Conservation (phyloP, 2,113 vertebrate genomes). For the Microtus richardsoni region DNA sequence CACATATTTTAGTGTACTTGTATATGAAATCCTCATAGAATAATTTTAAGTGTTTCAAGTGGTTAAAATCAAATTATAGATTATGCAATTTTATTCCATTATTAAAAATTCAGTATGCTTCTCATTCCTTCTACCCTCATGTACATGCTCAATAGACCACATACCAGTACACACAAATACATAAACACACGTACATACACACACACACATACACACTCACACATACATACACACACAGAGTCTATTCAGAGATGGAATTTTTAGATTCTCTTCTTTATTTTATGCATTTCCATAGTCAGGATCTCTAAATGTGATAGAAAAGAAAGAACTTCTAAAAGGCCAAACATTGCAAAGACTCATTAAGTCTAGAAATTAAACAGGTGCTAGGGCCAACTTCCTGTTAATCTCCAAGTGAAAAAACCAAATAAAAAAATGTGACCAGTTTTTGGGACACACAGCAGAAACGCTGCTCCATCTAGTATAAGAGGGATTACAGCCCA, state of each 20-base stretch:
- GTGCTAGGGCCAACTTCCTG: neutral
- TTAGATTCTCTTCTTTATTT: neutral
- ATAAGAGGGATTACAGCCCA: fast-evolving
- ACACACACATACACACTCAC: no score
- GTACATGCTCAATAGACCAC: no score
- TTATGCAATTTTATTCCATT: neutral
- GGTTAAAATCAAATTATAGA: neutral
- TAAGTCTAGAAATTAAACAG: neutral
- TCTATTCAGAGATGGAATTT: neutral
- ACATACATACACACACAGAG: neutral
- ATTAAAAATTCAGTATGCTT: neutral
- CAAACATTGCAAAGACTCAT: neutral
- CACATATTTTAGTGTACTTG: neutral
- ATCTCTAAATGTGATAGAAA: neutral
- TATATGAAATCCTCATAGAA: neutral
- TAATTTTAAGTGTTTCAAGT: neutral
- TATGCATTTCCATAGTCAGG: neutral
- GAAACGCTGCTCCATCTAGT: neutral
- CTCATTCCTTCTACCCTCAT: no score
- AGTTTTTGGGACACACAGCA: neutral
- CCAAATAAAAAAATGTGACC: neutral
- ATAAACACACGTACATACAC: no score
- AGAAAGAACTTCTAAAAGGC: neutral
- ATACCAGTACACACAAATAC: neutral
- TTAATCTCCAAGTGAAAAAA: neutral